Percentiles rank a stretch among this genome's conserved stretches.
Conservation (phyloP, 2,888 invertebrate species). For the Asteroscopus sphinx region DNA sequence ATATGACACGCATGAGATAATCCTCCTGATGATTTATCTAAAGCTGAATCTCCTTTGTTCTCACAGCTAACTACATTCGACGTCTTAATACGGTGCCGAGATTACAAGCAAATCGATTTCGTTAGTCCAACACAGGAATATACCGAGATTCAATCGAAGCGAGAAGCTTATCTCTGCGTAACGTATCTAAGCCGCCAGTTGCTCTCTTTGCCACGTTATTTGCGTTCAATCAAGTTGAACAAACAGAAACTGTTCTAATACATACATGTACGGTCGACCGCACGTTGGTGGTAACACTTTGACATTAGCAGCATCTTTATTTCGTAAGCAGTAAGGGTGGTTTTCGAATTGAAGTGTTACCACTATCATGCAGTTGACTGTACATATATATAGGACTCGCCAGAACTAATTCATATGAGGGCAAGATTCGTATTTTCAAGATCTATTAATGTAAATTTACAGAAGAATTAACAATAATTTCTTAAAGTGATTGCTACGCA, state of each 20-base stretch:
- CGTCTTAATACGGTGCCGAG: conserved; percentile 70
- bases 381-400: conserved; percentile 4
- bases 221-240: conserved; percentile 69
- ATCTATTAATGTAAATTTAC: conserved; percentile 5
- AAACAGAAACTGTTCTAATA: conserved; percentile 51
- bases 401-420: conserved; percentile 1
- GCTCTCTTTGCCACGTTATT: conserved; percentile 76
- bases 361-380: no score
- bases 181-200: conserved; percentile 69
- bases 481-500: no score
- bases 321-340: no score
- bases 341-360: no score
- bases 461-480: conserved; percentile 9
- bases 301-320: no score
- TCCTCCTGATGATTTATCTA: conserved; percentile 56
- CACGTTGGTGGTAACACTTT: no score
- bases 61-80: conserved; percentile 68
- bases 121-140: conserved; percentile 68
- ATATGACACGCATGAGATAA: conserved; percentile 46
- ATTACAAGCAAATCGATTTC: conserved; percentile 79
- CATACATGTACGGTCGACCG: conserved; percentile 4
- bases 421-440: conserved; percentile 1
- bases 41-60: conserved; percentile 67
- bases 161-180: conserved; percentile 70
- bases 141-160: conserved; percentile 72